A percentile compares a stretch with the other conserved stretches of the same genome.
Conservation (phyloP, 1,140 invertebrate species). For the Steinernema khuongi region DNA sequence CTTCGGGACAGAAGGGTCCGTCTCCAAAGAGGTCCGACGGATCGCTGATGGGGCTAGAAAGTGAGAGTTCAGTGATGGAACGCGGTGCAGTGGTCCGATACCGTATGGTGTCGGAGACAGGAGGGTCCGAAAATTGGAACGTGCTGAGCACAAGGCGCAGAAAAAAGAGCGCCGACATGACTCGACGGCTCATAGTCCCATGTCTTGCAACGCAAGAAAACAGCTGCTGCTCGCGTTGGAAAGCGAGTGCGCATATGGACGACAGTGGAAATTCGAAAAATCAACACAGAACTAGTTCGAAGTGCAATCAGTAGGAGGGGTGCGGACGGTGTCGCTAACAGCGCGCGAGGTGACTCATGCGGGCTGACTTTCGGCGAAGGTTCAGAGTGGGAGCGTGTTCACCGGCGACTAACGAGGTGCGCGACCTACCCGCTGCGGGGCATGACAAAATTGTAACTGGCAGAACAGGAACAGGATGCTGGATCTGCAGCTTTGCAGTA, state of each 20-base stretch:
- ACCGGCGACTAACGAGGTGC: too few species aligned
- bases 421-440: too few species aligned
- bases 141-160: not conserved
- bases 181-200: not conserved
- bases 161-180: not conserved
- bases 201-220: not conserved
- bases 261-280: not conserved
- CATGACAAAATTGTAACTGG: too few species aligned
- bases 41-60: not conserved
- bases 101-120: slow-evolving; percentile 1
- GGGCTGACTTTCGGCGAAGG: not conserved
- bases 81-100: not conserved
- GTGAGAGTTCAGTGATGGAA: not conserved
- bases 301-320: slow-evolving; percentile 3
- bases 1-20: not conserved
- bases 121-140: not conserved
- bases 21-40: not conserved
- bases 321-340: not conserved
- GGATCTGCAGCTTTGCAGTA: too few species aligned
- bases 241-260: not conserved
- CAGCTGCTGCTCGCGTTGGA: not conserved
- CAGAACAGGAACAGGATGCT: too few species aligned
- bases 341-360: not conserved
- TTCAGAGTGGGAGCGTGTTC: too few species aligned
- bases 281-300: not conserved